Conservation (phyloP, 2,113 vertebrate genomes). For the Menidia beryllina region DNA sequence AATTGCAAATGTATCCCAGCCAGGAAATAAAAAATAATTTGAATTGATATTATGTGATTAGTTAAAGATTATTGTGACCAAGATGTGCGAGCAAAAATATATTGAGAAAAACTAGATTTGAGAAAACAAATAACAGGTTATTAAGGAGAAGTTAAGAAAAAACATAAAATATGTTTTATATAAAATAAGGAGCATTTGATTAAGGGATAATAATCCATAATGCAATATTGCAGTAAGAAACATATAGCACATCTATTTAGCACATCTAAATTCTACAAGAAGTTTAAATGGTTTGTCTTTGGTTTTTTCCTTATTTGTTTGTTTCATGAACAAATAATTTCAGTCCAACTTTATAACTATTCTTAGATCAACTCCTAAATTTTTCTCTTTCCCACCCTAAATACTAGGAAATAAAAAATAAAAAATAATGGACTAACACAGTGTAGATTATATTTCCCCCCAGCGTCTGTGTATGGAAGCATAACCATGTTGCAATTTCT, state of each 20-base stretch:
- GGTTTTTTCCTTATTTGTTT: not conserved
- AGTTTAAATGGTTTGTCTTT: not conserved
- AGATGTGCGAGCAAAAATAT: not conserved
- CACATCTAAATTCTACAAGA: too few species aligned
- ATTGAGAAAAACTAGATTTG: too few species aligned
- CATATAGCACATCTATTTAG: not conserved
- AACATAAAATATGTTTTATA: too few species aligned
- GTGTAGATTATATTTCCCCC: not conserved
- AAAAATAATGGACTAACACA: not conserved
- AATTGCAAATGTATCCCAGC: not conserved
- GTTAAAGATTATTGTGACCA: not conserved
- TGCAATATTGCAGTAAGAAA: slow-evolving; percentile 2
- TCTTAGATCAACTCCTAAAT: slow-evolving; percentile 12
- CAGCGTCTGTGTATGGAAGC: not conserved
- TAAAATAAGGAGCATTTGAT: too few species aligned
- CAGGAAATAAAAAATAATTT: not conserved
- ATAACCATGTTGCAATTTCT: not conserved
- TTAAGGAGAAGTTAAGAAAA: too few species aligned
- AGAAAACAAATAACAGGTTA: too few species aligned
- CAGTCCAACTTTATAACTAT: not conserved
- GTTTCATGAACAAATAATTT: slow-evolving; percentile 15
- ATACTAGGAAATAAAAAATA: too few species aligned
- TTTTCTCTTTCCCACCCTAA: not conserved
- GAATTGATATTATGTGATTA: not conserved
- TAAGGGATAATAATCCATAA: not conserved